Evolutionary conservation across 2,113 vertebrate species (phyloP), one percentile per base, ranked within the genome.

Genomic region (human): DNA sequence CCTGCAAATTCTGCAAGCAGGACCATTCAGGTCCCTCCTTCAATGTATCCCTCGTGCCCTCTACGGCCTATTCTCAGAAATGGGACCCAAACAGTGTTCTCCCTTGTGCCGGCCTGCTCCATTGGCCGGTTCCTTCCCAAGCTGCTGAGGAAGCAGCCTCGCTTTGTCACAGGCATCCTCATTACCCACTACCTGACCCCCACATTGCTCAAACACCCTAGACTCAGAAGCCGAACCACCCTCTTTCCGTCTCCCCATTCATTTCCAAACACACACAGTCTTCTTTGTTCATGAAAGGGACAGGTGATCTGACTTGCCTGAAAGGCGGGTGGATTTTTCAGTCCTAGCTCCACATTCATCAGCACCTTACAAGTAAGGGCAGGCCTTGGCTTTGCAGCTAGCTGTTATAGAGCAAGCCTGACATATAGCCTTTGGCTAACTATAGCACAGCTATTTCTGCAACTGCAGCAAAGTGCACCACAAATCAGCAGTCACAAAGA

Each of bases 11-110:
- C 76, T n/a, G 22, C 40, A 40, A 5, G 32, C 10, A 25, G 95
- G 61, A 43, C 18, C 14, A 12, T 8, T 35, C 3, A 10, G 40
- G n/a, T 2, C 0, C 52, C 22, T 45, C 59, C 50, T 22, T 61
- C 61, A 25, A 5, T 17, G 30, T n/a, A 64, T 7, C 18, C 66
- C 45, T 55, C 1, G 20, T 0, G 0, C 38, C 23, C 64, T 17
- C 81, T 18, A 18, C 4, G 22, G n/a, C 64, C 75, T 7, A 32
- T 48, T 55, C 55, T 40, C 16, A 22, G 59, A 64, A 94, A 50
- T 0, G 1, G 68, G 38, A 48, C 52, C 72, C 8, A 30, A 38
- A 3, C 50, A 35, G 12, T 30, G 18, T 22, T 45, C 55, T 92
- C 72, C n/a, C 50, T 32, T 5, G 2, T 2, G 11, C 5, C 7